Evolutionary conservation across 2,113 vertebrate genomes (phyloP).

Genomic region (Trichechus manatus): DNA sequence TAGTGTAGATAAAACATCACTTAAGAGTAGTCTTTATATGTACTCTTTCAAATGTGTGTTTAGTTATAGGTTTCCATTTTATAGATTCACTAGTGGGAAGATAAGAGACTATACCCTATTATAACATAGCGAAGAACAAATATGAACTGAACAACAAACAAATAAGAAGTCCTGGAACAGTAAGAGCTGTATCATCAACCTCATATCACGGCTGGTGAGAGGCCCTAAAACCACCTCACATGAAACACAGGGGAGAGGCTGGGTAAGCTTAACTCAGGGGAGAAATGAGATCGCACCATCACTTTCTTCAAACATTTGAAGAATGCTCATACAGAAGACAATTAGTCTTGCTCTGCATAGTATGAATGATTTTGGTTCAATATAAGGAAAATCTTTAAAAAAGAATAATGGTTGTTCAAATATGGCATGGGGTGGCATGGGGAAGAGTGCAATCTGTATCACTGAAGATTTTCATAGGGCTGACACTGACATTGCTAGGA

Average conservation of each 20-base stretch:
- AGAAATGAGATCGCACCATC: background rate
- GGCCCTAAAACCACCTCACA: background rate
- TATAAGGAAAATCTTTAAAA: background rate
- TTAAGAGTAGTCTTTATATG: background rate
- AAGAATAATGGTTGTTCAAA: background rate
- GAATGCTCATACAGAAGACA: background rate
- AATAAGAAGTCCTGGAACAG: rapidly evolving
- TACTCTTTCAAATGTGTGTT: background rate
- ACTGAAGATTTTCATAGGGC: background rate
- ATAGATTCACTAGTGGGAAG: background rate
- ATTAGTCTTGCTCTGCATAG: background rate
- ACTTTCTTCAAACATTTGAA: background rate
- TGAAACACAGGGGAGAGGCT: background rate
- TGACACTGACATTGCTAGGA: background rate
- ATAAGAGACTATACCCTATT: background rate
- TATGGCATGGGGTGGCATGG: too few relatives aligned
- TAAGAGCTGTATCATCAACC: background rate
- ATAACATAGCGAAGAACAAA: background rate
- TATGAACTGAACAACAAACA: background rate
- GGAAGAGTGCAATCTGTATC: background rate
- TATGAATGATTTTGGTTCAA: background rate
- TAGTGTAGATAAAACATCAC: background rate
- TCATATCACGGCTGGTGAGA: background rate
- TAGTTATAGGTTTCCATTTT: background rate
- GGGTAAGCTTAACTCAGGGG: background rate